Evolutionary conservation across 2,797 vertebrate species (phyloP), one percentile per base, ranked within the genome.

Genomic region (Varecia variegata): DNA sequence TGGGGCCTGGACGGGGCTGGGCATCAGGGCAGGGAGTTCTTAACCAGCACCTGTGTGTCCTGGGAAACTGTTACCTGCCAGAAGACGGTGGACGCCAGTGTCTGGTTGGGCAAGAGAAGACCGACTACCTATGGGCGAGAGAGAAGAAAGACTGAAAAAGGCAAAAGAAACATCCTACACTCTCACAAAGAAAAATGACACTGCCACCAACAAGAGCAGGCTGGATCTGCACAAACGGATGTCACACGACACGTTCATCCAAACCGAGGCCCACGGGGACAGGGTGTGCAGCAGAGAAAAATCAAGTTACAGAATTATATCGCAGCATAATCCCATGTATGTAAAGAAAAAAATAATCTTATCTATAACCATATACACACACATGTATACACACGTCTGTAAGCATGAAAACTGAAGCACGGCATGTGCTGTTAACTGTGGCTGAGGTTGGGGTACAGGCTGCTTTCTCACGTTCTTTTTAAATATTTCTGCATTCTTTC

Each of bases 51-150:
- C 9, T 92, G 30, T 32, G 45, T 47, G 47, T 2, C 32, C 7
- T 50, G 11, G 1, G 25, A 5, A 1, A 85, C 32, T 0, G 0
- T 98, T 98, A 99, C 99, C 99, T 99, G 99, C 99, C 99, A 99
- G 97, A 99, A 99, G 93, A 99, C 97, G 2, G 99, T 99, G 60
- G 99, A 99, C 1, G 98, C 97, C 98, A 99, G 88, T 0, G 99
- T 99, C 98, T 99, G 99, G 98, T 99, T 99, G 91, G 99, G 99
- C 96, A 99, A 98, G 56, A 99, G 99, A 54, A 99, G 99, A 93
- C 99, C 99, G 4, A 99, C 99, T 30, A 99, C 99, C 99, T 99
- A 85, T 9, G 96, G 98, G 98, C 98, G 84, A 95, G 50, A 95
- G 27, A 47, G 56, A 68, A 43, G 25, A 40, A n/a, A 68, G 60